Percentiles rank a stretch among this genome's conserved stretches.
Evolutionary conservation across 1,140 invertebrate species (phyloP).

Genomic region (Ctenoplectra terminalis): DNA sequence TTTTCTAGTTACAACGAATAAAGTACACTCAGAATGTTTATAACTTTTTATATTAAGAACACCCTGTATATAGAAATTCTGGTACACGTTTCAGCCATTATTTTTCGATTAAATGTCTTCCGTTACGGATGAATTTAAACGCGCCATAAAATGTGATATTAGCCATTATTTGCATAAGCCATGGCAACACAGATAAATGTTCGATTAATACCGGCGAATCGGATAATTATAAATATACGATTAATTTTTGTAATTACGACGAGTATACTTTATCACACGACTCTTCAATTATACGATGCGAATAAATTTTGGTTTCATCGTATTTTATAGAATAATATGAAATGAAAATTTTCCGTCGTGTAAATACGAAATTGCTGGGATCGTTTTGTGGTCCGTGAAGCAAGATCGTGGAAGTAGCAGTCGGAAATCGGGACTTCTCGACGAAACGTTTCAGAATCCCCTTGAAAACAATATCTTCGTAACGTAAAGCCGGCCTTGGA

Average conservation of each 20-base stretch:
- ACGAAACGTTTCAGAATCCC: slow-evolving; percentile 37
- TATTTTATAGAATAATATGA: neutral
- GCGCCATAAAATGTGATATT: too few species aligned
- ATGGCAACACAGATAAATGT: slow-evolving; percentile 29
- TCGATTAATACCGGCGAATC: slow-evolving; percentile 22
- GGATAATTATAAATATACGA: slow-evolving; percentile 46
- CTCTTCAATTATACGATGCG: neutral
- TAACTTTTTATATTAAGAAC: too few species aligned
- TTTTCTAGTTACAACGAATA: too few species aligned
- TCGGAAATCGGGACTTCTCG: slow-evolving; percentile 35
- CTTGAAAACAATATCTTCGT: slow-evolving; percentile 58
- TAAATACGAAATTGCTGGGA: neutral
- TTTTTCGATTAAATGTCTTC: neutral
- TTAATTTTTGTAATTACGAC: slow-evolving; percentile 60
- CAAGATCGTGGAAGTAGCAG: slow-evolving; percentile 7
- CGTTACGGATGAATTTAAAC: neutral
- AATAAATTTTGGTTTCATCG: neutral
- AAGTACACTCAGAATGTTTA: too few species aligned
- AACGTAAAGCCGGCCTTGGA: slow-evolving; percentile 56
- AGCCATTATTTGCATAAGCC: too few species aligned
- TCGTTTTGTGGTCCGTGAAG: neutral
- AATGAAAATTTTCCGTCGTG: neutral
- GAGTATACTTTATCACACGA: neutral
- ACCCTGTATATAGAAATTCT: neutral
- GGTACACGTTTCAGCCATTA: neutral